Base-by-base conservation (phyloP, 2,888 invertebrate species). In the Drosophila prolongata region DNA sequence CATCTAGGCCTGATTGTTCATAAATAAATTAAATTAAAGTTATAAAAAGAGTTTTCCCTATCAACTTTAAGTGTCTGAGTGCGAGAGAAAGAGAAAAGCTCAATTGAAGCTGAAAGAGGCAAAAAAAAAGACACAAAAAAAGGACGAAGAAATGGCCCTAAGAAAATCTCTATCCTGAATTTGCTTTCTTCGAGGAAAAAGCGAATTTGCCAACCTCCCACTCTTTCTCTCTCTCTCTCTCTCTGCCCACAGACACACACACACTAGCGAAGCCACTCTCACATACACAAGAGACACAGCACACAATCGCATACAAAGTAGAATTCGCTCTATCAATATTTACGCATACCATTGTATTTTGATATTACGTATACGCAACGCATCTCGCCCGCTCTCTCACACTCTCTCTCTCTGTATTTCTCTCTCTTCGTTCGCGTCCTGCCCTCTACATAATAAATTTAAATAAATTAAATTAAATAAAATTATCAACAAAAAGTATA, bases 131-230 rank as follows among this genome's bases (percentile, higher is more conserved):
- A 38, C 43, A 68, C 8, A 10, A 24, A 50, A 50, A 73, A 65
- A n/a, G 34, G 46, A 42, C 38, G 47, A 59, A 50, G 67, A 81
- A 72, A 73, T 54, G 61, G 68, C 71, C 71, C 71, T 71, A 79
- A 89, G 89, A 86, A 86, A 86, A 89, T 86, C 89, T 86, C 86
- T 86, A 86, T 86, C 87, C 86, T 82, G 83, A 88, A 78, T 89
- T 86, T 83, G 75, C 75, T 80, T 86, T 77, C 79, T 83, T 67
- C 47, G 74, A 66, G 71, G 75, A 62, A 86, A 76, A 78, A 82
- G 78, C 88, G 80, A 80, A 78, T 78, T 88, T 77, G 71, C 84
- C 68, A 73, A 58, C 78, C 64, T 66, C 87, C 57, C 30, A 16
- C 60, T 34, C 55, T 34, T 47, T 35, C 59, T 24, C 56, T 37